Evolutionary conservation across 1,140 invertebrate species (phyloP), one percentile per base, ranked within the genome.

Genomic region (Heterodera carotae): DNA sequence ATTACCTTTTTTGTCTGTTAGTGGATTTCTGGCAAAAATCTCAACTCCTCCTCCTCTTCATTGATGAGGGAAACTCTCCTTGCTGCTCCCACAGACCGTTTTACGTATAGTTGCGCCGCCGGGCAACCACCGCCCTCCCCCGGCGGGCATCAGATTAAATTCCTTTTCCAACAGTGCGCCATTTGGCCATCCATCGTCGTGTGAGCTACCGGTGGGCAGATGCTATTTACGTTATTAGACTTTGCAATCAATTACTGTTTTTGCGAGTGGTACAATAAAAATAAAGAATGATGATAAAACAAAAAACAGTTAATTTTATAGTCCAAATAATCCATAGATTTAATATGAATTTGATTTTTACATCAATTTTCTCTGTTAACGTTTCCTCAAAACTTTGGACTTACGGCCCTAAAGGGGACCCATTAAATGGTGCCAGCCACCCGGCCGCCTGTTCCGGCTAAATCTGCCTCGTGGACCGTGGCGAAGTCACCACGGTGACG

Each of bases 351-450:
- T n/a, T n/a, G n/a, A n/a, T n/a, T n/a, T n/a, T n/a, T n/a, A 56
- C 48, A 56, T 56, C 48, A 56, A 22, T 56, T 56, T 43, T 56
- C 48, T 22, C 48, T 18, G 22, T 12, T 18, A 22, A 5, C 18
- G 48, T 43, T 43, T 43, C 39, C 4, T 22, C 48, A 56, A 56
- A 56, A 15, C 48, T 27, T 66, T 66, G 7, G 12, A 31, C 62
- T 66, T 66, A 34, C 62, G 29, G 62, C 62, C 62, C 60, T 18
- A 18, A 6, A 10, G 29, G 33, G 33, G 33, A 34, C 22, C 62
- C 62, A 66, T 66, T 66, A 66, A 66, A 66, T 66, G 62, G 62
- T 29, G 27, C 29, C 62, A 29, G 62, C 62, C 62, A 34, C 29
- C 33, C 29, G 12, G 29, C 62, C 62, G 62, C 8, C 33, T 29